Percentiles rank a stretch among this genome's conserved stretches.
phyloP scores from a whole-genome alignment of 2,113 vertebrate genomes.

The Cygnus atratus region DNA sequence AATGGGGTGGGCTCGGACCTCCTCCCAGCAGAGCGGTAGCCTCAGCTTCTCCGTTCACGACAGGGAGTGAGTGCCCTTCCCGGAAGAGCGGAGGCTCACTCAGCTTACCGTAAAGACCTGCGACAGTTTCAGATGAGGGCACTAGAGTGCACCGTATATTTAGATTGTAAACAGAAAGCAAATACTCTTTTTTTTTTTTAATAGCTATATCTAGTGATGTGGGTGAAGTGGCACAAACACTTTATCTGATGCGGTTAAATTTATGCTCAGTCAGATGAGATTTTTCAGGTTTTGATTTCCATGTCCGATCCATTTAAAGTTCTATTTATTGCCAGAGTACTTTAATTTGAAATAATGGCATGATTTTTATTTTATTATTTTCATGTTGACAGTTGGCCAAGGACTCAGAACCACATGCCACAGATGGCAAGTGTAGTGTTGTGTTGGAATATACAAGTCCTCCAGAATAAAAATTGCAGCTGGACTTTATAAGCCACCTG shows the following conservation, averaged over 20 bases:
- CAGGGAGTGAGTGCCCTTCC: neutral
- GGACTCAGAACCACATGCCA: rapidly evolving
- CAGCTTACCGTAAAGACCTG: neutral
- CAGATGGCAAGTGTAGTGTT: neutral
- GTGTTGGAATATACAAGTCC: neutral
- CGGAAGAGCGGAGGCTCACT: neutral
- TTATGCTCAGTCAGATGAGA: neutral
- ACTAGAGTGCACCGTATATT: neutral
- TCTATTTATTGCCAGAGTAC: neutral
- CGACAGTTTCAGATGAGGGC: neutral
- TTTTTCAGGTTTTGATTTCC: neutral
- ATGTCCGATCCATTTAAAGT: neutral
- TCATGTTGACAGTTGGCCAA: neutral
- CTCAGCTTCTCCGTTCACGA: neutral
- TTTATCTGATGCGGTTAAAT: neutral
- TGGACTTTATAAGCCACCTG: conserved; percentile 45
- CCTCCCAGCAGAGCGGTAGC: rapidly evolving
- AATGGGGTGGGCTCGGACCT: rapidly evolving
- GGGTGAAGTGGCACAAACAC: neutral
- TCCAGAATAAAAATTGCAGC: conserved; percentile 35
- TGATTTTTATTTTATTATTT: neutral
- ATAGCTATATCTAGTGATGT: neutral
- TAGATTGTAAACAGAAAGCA: neutral
- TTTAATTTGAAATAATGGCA: neutral
- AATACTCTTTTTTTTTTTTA: neutral